These are phyloP conservation scores for Drosophila kikkawai DNA, from an alignment of 1,140 invertebrate species.

Conservation along the genomic window DNA sequence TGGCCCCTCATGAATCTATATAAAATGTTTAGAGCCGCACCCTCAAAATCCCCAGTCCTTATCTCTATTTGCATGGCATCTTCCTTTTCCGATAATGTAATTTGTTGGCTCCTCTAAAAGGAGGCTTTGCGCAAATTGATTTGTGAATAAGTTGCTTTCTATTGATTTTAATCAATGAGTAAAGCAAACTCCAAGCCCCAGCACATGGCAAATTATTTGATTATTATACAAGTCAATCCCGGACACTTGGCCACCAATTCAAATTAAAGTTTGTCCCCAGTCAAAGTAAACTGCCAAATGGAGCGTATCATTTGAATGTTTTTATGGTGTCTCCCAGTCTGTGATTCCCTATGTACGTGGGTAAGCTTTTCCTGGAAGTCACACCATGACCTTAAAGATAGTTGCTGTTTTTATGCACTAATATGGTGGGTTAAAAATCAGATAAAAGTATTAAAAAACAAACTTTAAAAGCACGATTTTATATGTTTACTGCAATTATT, in stretches of 20 bases:
- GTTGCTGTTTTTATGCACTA: not conserved
- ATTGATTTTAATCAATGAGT: conserved; percentile 69
- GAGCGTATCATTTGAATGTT: conserved; percentile 66
- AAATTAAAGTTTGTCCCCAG: conserved; percentile 39
- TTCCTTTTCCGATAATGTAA: conserved; percentile 33
- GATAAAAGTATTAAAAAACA: not conserved
- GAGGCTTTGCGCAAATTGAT: conserved; percentile 60
- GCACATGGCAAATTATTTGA: conserved; percentile 48
- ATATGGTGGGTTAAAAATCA: not conserved
- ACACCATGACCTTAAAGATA: not conserved
- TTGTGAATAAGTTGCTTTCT: conserved; percentile 72
- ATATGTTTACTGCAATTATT: not conserved
- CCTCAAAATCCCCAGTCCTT: conserved; percentile 8
- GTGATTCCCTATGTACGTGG: not conserved
- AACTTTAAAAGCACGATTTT: not conserved
- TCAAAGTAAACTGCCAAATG: conserved; percentile 51
- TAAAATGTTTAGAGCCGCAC: conserved; percentile 26
- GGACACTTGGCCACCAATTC: conserved; percentile 42
- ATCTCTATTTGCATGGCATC: conserved; percentile 29
- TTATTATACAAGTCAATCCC: conserved; percentile 37
- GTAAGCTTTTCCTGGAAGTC: conserved; percentile 2
- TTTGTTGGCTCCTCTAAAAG: conserved; percentile 26
- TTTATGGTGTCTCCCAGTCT: conserved; percentile 3
- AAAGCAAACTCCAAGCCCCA: conserved; percentile 1
- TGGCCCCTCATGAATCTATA: conserved; percentile 35